Evolutionary conservation across 2,888 invertebrate species (phyloP).

Genomic region (Mylabris sibirica): DNA sequence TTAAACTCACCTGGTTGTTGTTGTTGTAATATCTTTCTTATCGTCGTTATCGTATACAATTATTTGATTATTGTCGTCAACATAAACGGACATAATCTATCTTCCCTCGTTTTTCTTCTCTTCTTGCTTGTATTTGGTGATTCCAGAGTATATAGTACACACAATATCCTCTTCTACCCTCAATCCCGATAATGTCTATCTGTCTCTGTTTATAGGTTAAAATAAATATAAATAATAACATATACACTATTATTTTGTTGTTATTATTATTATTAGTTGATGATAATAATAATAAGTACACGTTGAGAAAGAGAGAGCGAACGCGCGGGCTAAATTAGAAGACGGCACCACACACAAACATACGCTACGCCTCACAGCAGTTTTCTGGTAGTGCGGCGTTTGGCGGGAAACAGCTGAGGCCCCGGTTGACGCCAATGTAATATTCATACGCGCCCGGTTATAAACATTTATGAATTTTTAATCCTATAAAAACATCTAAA

Average conservation of each 20-base stretch:
- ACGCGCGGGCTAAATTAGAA: conserved; percentile 54
- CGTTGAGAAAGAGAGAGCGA: conserved; percentile 31
- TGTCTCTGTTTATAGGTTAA: background rate
- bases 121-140: conserved; percentile 25
- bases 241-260: conserved; percentile 26
- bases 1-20: conserved; percentile 62
- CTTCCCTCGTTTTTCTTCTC: conserved; percentile 38
- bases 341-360: conserved; percentile 51
- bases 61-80: conserved; percentile 59
- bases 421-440: conserved; percentile 61
- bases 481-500: background rate
- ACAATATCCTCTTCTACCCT: background rate
- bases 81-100: conserved; percentile 65
- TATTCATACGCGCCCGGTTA: conserved; percentile 57
- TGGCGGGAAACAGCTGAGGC: conserved; percentile 77
- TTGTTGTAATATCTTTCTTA: conserved; percentile 62
- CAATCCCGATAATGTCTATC: no score
- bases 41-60: conserved; percentile 65
- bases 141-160: no score
- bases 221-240: conserved; percentile 10
- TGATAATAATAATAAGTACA: conserved; percentile 47
- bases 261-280: conserved; percentile 29
- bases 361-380: conserved; percentile 66
- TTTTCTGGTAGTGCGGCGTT: conserved; percentile 72
- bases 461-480: background rate